phyloP scores from a whole-genome alignment of 2,113 vertebrate genomes.

The Neofelis nebulosa region DNA sequence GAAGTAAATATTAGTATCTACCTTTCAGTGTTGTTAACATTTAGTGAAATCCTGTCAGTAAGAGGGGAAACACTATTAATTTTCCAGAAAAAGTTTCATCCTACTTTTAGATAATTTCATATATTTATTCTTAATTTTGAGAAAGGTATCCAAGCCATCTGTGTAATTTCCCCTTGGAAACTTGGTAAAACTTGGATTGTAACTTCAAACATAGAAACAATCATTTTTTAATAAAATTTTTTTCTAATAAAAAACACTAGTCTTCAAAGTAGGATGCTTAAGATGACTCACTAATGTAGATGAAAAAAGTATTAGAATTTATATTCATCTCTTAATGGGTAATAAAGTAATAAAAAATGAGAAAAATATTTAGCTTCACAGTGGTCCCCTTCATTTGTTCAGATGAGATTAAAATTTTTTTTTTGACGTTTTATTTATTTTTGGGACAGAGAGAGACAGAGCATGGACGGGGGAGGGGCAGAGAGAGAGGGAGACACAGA shows the following conservation, averaged over 20 bases:
- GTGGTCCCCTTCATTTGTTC: neutral
- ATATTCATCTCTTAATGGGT: neutral
- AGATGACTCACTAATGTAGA: neutral
- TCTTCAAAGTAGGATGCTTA: neutral
- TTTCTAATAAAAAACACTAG: conserved; percentile 4
- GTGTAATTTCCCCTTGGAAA: neutral
- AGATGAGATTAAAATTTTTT: neutral
- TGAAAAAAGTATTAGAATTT: neutral
- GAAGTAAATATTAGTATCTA: neutral
- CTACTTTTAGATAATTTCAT: neutral
- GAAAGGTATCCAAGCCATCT: neutral
- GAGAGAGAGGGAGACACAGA: too few relatives aligned
- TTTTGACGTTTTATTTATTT: too few relatives aligned
- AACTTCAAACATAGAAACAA: conserved; percentile 13
- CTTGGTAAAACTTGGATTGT: neutral
- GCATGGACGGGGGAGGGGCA: too few relatives aligned
- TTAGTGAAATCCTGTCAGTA: neutral
- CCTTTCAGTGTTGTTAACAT: neutral
- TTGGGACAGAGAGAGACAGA: too few relatives aligned
- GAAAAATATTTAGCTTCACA: neutral
- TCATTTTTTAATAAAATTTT: conserved; percentile 18
- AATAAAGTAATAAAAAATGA: neutral
- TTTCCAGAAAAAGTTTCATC: neutral
- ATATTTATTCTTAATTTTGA: neutral
- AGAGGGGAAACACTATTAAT: neutral